Base-by-base conservation (phyloP, 2,888 invertebrate species). In the Agonopterix arenella region DNA sequence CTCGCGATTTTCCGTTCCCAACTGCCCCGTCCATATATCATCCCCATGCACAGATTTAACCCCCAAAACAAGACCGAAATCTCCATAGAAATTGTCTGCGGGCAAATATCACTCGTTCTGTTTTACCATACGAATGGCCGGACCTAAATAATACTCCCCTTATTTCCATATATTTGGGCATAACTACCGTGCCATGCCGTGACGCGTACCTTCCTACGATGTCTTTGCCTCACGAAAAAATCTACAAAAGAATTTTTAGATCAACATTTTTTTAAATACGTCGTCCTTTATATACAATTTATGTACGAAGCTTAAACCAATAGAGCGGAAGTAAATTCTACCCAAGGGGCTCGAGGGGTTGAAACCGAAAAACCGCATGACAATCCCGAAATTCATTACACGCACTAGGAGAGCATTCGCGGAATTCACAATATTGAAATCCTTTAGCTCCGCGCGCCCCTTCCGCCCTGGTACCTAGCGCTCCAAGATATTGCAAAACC, bases 391-490 rank as follows among this genome's bases (percentile, higher is more conserved):
- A 88, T 89, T 88, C 88, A 88, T 89, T 89, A 88, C 80, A 80
- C 80, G 80, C 76, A 75, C 72, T 71, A 61, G 57, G 71, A 73
- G 78, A 80, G 71, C 83, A 84, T 82, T 77, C 81, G 69, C 59
- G 86, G 89, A 88, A 89, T 89, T 88, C 85, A 85, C 89, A 89
- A 89, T 88, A 88, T 86, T 86, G 85, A 80, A 85, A 82, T 80
- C 79, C 80, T 64, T 59, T 51, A 51, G 62, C 64, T 40, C 63
- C 64, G 55, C 62, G 52, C 58, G 57, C 59, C 56, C 49, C 57
- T 52, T 57, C 60, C 58, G 58, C 60, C 58, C 70, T 60, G 56
- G 54, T 57, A 56, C 57, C 59, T 28, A 28, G 28, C 53, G 51
- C 59, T 55, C 58, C 28, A 57, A 71, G 74, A 74, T 76, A 77